phyloP scores from a whole-genome alignment of 2,797 vertebrate genomes.

The Todus mexicanus region DNA sequence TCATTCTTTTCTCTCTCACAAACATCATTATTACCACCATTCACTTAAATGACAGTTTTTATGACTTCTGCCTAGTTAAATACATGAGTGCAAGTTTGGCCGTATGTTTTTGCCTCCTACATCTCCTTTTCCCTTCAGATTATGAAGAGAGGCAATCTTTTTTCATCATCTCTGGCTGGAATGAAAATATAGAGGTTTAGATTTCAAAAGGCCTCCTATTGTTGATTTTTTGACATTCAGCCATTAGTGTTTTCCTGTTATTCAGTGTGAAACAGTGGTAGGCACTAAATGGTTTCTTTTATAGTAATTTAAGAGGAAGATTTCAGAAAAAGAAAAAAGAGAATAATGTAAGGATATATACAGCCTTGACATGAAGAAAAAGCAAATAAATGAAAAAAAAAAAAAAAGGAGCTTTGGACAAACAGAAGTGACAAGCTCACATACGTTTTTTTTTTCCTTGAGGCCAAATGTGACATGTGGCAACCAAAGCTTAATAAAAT shows the following conservation, averaged over 20 bases:
- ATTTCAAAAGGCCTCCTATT: not conserved
- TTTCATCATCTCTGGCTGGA: not conserved
- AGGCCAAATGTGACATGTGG: not conserved
- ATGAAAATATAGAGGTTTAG: not conserved
- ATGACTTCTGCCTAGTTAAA: not conserved
- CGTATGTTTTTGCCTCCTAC: not conserved
- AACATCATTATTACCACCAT: not conserved
- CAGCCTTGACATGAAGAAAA: not conserved
- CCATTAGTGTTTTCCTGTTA: not conserved
- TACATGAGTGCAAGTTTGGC: not conserved
- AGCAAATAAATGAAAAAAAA: not conserved
- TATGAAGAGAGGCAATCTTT: not conserved
- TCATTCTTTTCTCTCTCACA: not conserved
- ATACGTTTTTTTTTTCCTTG: not conserved
- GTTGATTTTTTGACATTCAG: not conserved
- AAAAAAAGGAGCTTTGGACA: not conserved
- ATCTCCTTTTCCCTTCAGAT: not conserved
- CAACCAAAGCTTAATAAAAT: conserved; percentile 39
- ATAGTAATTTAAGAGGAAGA: not conserved
- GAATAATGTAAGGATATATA: not conserved
- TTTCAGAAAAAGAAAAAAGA: not conserved
- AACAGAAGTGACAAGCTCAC: not conserved
- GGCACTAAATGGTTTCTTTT: not conserved
- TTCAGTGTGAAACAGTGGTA: not conserved
- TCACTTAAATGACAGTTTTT: not conserved